Conservation (phyloP, 35 echinoderm and acorn worm genomes). For the Lytechinus pictus region DNA sequence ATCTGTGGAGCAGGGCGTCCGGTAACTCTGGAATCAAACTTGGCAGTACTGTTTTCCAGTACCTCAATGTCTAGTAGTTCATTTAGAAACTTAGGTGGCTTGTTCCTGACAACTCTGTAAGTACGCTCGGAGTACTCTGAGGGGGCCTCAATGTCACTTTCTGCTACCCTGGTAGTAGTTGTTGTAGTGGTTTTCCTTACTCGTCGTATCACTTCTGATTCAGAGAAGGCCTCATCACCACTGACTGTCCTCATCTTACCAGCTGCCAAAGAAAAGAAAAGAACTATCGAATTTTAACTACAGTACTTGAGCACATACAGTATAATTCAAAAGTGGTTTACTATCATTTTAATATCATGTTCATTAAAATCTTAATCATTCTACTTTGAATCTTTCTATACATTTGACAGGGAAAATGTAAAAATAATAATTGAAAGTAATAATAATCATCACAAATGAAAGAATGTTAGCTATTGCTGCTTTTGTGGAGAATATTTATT, state of each 20-base stretch:
- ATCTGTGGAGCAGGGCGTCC: constrained; percentile 79
- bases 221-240: constrained; percentile 69
- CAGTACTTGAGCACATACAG: background rate
- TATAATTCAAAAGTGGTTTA: no score
- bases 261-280: constrained; percentile 51
- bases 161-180: constrained; percentile 73
- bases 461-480: no score
- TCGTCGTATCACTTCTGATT: constrained; percentile 73
- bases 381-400: no score
- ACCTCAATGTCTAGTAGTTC: constrained; percentile 98
- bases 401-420: no score
- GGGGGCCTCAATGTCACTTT: constrained; percentile 85
- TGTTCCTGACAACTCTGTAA: constrained; percentile 58
- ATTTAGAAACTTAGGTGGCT: constrained; percentile 86
- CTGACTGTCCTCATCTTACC: constrained; percentile 44
- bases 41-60: constrained; percentile 87
- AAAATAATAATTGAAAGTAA: no score
- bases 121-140: constrained; percentile 77
- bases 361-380: no score
- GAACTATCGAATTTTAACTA: background rate
- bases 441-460: no score
- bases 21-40: constrained; percentile 90
- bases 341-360: no score
- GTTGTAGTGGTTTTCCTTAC: constrained; percentile 91
- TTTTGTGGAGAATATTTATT: no score